phyloP scores from a whole-genome alignment of 2,888 invertebrate genomes.

The Cyclophora punctaria region DNA sequence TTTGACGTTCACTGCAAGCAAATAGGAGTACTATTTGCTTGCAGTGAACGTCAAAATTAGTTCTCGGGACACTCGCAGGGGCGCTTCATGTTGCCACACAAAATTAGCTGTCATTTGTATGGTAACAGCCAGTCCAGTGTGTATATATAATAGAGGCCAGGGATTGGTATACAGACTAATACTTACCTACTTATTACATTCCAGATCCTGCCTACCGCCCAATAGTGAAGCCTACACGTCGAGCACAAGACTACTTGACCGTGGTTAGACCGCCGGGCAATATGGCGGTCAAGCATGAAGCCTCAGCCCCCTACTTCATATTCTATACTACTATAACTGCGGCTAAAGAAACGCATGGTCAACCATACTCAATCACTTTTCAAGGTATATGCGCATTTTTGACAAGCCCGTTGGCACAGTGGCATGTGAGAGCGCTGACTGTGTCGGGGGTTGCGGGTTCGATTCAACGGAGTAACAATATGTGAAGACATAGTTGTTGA shows the following conservation, averaged over 20 bases:
- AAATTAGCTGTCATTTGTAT: not conserved
- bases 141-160: no score
- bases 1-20: no score
- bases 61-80: no score
- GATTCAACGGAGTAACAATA: no score
- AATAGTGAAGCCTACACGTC: conserved; percentile 44
- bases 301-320: conserved; percentile 81
- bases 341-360: conserved; percentile 76
- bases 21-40: no score
- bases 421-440: no score
- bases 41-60: no score
- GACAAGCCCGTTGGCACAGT: no score
- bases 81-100: no score
- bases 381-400: conserved; percentile 68
- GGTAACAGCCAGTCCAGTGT: not conserved
- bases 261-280: conserved; percentile 75
- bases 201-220: conserved; percentile 50
- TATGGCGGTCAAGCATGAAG: conserved; percentile 79
- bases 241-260: conserved; percentile 58
- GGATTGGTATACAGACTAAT: not conserved
- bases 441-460: no score
- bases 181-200: conserved; percentile 3
- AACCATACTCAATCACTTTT: conserved; percentile 81
- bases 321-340: conserved; percentile 84
- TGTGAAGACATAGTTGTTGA: no score